Evolutionary conservation across 2,888 invertebrate genomes (phyloP).

Genomic region (Nephrotoma appendiculata): DNA sequence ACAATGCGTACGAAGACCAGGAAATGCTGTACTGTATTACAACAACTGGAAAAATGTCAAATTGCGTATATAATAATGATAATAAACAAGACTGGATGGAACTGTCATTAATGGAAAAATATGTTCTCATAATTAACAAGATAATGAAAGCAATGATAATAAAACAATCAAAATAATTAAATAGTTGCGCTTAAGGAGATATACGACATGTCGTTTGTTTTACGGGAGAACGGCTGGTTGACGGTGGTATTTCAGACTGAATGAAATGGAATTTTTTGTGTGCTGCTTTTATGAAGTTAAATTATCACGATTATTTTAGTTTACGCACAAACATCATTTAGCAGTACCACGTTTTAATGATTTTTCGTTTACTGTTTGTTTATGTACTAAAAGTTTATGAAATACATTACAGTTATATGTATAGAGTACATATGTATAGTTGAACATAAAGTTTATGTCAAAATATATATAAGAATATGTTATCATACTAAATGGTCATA

Average conservation of each 20-base stretch:
- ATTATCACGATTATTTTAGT: neutral
- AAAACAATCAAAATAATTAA: neutral
- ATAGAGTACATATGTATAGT: neutral
- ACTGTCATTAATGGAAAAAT: neutral
- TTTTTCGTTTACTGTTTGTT: neutral
- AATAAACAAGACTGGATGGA: neutral
- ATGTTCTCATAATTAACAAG: neutral
- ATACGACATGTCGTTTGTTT: neutral
- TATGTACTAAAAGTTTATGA: too few relatives aligned
- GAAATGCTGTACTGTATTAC: neutral
- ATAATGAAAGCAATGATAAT: neutral
- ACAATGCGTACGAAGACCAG: neutral
- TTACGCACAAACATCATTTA: neutral
- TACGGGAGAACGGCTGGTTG: neutral
- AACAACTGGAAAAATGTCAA: neutral
- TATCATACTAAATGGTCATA: neutral
- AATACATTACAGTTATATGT: too few relatives aligned
- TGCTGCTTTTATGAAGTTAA: neutral
- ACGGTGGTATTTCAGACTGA: neutral
- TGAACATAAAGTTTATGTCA: neutral
- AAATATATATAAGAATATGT: neutral
- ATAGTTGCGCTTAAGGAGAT: neutral
- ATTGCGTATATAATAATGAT: neutral
- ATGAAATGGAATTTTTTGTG: neutral
- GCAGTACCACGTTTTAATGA: neutral